A percentile compares a stretch with the other conserved stretches of the same genome.
Evolutionary conservation across 2,797 vertebrate genomes (phyloP).

Genomic region (Prunella strophiata): DNA sequence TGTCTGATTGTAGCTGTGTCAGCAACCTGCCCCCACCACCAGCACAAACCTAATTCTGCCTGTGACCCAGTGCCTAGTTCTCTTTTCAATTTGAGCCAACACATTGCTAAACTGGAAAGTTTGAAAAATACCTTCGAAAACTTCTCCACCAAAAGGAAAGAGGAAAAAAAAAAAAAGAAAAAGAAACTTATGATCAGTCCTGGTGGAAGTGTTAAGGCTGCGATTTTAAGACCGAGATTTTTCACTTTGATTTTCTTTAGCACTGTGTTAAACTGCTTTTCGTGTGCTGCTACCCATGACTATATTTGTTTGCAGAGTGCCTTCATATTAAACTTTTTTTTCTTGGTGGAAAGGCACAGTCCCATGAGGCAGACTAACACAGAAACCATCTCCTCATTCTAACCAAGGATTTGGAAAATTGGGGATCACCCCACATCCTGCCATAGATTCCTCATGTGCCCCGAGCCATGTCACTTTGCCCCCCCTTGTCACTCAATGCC

Average conservation of each 20-base stretch:
- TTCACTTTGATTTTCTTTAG: conserved; percentile 37
- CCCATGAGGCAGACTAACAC: not conserved
- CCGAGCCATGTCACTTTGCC: accelerated
- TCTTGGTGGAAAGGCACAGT: not conserved
- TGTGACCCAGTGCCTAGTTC: conserved; percentile 83
- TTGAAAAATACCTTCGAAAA: conserved; percentile 82
- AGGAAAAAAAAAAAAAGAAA: conserved; percentile 65
- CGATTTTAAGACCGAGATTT: conserved; percentile 53
- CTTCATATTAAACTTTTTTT: not conserved
- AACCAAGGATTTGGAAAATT: accelerated
- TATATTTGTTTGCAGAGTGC: not conserved
- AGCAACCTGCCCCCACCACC: conserved; percentile 82
- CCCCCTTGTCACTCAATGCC: accelerated
- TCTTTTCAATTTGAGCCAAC: conserved; percentile 83
- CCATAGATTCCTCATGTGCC: not conserved
- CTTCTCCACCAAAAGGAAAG: conserved; percentile 79
- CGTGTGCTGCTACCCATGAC: not conserved
- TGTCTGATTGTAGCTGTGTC: conserved; percentile 88
- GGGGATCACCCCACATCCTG: not conserved
- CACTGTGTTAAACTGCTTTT: not conserved
- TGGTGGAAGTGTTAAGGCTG: conserved; percentile 67
- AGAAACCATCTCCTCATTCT: not conserved
- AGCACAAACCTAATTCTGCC: conserved; percentile 81
- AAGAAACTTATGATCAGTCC: conserved; percentile 68
- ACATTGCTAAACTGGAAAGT: conserved; percentile 81